These are phyloP conservation scores for Sylvilagus bachmani DNA, from an alignment of 2,113 vertebrate species.

Conservation along the genomic window DNA sequence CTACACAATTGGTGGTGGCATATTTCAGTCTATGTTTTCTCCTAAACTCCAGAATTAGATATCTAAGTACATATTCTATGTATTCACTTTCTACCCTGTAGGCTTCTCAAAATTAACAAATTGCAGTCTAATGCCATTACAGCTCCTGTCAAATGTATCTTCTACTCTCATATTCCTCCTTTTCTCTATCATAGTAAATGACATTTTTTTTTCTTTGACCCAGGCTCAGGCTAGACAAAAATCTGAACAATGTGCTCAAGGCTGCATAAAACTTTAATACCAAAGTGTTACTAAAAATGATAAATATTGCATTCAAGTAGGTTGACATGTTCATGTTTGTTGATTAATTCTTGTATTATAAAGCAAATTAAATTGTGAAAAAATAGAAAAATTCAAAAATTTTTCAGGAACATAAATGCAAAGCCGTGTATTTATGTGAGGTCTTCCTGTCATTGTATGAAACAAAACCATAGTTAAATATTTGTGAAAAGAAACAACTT, in stretches of 20 bases:
- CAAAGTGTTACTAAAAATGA: slow-evolving; percentile 28
- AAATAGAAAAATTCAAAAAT: neutral
- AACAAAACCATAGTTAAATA: neutral
- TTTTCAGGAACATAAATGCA: neutral
- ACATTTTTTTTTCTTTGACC: neutral
- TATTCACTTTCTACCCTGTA: neutral
- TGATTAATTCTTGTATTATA: neutral
- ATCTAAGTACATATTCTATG: neutral
- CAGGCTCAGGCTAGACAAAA: neutral
- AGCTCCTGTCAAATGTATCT: neutral
- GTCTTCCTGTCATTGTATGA: neutral
- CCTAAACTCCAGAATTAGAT: neutral
- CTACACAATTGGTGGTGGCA: neutral
- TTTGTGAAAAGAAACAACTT: neutral
- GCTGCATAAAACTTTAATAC: neutral
- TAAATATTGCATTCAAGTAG: neutral
- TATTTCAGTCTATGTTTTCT: neutral
- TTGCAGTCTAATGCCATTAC: neutral
- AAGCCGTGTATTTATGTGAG: neutral
- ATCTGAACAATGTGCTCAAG: neutral
- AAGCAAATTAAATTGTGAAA: slow-evolving; percentile 3
- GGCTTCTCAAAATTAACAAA: neutral
- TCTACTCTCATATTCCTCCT: neutral
- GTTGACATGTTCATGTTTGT: neutral
- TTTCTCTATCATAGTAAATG: neutral